phyloP scores from a whole-genome alignment of 2,797 vertebrate genomes.

The Gorsachius magnificus region DNA sequence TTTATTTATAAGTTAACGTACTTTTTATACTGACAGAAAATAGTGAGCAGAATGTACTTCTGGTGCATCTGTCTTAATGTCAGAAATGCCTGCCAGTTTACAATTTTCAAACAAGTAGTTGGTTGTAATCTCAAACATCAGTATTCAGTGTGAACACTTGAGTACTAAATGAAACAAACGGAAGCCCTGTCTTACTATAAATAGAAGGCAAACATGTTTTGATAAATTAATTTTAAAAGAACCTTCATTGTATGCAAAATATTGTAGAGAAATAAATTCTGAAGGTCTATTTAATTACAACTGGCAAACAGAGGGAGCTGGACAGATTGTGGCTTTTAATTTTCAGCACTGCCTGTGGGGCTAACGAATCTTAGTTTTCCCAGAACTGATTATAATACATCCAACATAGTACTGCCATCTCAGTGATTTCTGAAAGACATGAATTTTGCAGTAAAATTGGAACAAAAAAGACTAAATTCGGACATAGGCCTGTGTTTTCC shows the following conservation, averaged over 20 bases:
- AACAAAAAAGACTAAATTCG: not conserved
- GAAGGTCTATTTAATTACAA: not conserved
- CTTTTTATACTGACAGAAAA: slow-evolving; percentile 32
- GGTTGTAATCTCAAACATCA: not conserved
- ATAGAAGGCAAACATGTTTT: not conserved
- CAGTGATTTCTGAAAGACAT: not conserved
- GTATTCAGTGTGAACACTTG: not conserved
- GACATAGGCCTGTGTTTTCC: not conserved
- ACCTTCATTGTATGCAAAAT: not conserved
- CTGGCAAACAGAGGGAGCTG: not conserved
- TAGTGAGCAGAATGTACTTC: not conserved
- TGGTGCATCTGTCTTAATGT: not conserved
- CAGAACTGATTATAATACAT: not conserved
- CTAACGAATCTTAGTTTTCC: not conserved
- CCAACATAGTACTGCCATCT: not conserved
- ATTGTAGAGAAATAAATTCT: not conserved
- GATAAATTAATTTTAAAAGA: not conserved
- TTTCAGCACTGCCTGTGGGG: not conserved
- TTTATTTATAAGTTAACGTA: slow-evolving; percentile 18
- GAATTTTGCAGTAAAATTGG: not conserved
- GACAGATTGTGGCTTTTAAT: slow-evolving; percentile 58
- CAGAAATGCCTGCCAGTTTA: not conserved
- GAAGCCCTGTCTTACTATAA: not conserved
- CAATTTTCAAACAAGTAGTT: slow-evolving; percentile 1
- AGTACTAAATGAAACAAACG: not conserved